Percentiles rank a stretch among this genome's conserved stretches.
phyloP scores from a whole-genome alignment of 92 coral and sea anemone species.

The Epizoanthus scotinus region DNA sequence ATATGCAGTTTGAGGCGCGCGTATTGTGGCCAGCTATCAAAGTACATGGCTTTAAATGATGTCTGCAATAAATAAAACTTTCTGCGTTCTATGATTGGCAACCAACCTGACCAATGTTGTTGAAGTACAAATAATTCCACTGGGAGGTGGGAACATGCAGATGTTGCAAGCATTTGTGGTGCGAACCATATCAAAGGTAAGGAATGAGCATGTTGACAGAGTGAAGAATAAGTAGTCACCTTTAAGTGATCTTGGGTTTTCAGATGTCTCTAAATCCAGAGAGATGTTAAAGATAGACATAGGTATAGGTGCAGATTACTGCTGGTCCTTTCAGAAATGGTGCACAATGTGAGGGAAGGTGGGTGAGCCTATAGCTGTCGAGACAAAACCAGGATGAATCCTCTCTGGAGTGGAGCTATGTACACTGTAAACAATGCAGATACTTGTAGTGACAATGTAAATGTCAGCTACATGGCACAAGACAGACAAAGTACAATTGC shows the following conservation, averaged over 20 bases:
- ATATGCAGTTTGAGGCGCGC: no score
- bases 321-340: background rate
- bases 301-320: background rate
- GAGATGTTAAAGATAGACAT: background rate
- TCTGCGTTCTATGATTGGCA: no score
- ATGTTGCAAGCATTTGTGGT: conserved; percentile 38
- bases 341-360: background rate
- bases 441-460: background rate
- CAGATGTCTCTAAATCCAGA: background rate
- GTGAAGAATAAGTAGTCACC: no score
- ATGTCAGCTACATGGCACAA: background rate
- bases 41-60: no score
- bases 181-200: conserved; percentile 4
- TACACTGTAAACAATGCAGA: background rate
- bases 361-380: background rate
- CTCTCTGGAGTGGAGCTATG: background rate
- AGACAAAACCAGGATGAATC: background rate
- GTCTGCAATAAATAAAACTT: no score
- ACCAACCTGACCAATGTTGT: background rate
- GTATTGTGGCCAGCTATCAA: no score
- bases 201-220: background rate
- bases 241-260: no score
- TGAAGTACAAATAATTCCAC: background rate
- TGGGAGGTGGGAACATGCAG: conserved; percentile 11
- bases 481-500: background rate